Base-by-base conservation (phyloP, 2,113 vertebrate species). In the Stegastes partitus region DNA sequence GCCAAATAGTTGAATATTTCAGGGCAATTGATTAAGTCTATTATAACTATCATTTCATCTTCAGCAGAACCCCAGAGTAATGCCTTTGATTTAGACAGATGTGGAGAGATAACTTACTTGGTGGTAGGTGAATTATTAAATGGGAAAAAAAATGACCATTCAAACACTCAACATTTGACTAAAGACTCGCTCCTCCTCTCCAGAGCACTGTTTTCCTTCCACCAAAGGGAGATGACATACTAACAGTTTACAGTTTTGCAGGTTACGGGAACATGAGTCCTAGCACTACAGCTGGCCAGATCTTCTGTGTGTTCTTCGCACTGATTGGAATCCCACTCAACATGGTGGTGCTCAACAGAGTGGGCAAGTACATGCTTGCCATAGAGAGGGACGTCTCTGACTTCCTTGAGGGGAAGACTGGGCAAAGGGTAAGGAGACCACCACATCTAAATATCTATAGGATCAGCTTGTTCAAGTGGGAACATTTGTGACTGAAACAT, bases 251-350 rank as follows among this genome's bases (percentile, higher is more conserved):
- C 19, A 15, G 25, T 86, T 62, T 88, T 71, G 55, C 92, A 98
- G 97, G 97, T 79, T 99, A 97, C 3, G 96, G 97, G 9, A 98
- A 97, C 90, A 94, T 97, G 42, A 96, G 95, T 71, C 97, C 95
- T 67, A 92, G 51, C 37, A 94, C 96, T 0, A 92, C 39, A 0
- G 74, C 28, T 1, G 96, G 95, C 18, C 94, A 95, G 79, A 94
- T 98, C 83, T 97, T 98, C 93, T 98, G 97, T 58, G 94, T 97
- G 58, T 82, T 98, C 81, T 99, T 97, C 54, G 96, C 96, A 0
- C 86, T 99, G 0, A 91, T 98, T 83, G 97, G 98, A 3, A 98
- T 99, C 72, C 98, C 96, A 0, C 91, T 99, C 64, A 97, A 98
- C 82, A 70, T 98, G 42, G 86, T 97, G n/a, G 93, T 98, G 66